These are phyloP conservation scores for Nomada flava DNA, from an alignment of 2,888 invertebrate species.

Conservation along the genomic window DNA sequence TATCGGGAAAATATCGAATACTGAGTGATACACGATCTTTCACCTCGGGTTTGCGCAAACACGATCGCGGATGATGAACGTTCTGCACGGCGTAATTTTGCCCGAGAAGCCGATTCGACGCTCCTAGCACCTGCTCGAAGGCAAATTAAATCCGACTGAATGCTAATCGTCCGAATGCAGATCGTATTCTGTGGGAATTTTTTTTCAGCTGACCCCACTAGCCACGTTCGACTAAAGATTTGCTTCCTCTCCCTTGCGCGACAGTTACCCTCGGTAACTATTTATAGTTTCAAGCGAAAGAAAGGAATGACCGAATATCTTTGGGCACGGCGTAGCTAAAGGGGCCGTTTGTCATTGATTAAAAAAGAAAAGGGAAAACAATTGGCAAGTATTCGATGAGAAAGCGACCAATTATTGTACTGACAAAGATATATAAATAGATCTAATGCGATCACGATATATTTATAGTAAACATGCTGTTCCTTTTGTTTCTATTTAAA, in stretches of 20 bases:
- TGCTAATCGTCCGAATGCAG: conserved; percentile 33
- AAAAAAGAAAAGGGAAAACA: not conserved
- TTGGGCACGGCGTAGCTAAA: conserved; percentile 1
- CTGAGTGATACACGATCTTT: conserved; percentile 71
- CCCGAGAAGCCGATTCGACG: conserved; percentile 34
- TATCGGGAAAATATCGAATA: conserved; percentile 71
- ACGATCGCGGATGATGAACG: conserved; percentile 37
- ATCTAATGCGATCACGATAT: not conserved
- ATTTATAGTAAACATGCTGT: not conserved
- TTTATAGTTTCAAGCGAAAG: not conserved
- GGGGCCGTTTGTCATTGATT: not conserved
- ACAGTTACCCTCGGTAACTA: not conserved
- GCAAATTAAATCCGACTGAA: conserved; percentile 53
- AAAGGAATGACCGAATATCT: not conserved
- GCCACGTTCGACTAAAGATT: conserved; percentile 10
- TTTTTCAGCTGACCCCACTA: conserved; percentile 12
- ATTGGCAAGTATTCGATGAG: not conserved
- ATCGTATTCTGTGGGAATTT: conserved; percentile 1
- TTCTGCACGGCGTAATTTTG: no score
- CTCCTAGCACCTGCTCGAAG: conserved; percentile 50
- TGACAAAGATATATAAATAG: not conserved
- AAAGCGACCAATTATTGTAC: conserved; percentile 12
- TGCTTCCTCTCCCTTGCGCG: conserved; percentile 3
- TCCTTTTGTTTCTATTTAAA: not conserved
- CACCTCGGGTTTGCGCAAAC: conserved; percentile 28